Percentiles rank a stretch among this genome's conserved stretches.
Conservation (phyloP, 2,113 vertebrate species). For the Tympanuchus pallidicinctus region DNA sequence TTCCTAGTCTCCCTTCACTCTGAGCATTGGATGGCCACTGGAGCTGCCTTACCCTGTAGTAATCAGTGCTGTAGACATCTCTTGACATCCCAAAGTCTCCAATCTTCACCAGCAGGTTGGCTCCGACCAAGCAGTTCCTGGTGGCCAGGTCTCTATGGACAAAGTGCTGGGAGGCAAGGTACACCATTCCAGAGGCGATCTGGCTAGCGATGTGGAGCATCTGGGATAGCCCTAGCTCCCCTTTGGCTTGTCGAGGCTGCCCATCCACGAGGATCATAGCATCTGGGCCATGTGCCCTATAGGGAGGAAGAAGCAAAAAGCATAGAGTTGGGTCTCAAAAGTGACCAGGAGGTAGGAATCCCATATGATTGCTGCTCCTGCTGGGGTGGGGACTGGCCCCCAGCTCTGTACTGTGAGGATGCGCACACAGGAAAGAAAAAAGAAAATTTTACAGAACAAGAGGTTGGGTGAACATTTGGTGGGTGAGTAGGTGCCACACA, state of each 20-base stretch:
- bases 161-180: conserved; percentile 97
- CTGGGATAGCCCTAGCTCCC: conserved; percentile 95
- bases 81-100: conserved; percentile 99
- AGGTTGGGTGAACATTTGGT: background rate
- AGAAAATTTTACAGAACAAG: background rate
- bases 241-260: conserved; percentile 93
- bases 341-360: background rate
- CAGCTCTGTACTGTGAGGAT: background rate
- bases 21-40: background rate
- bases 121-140: conserved; percentile 97
- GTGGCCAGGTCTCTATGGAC: conserved; percentile 98
- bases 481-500: background rate
- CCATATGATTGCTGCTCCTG: background rate
- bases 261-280: conserved; percentile 97
- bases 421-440: background rate
- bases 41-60: conserved; percentile 92
- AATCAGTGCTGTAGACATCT: conserved; percentile 99
- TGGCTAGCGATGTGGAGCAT: conserved; percentile 97
- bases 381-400: background rate
- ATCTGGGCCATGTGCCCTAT: conserved; percentile 95
- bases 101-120: conserved; percentile 96
- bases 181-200: conserved; percentile 97
- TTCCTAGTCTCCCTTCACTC: conserved; percentile 23
- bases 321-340: background rate
- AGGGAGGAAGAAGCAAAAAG: background rate